Base-by-base conservation (phyloP, 2,113 vertebrate species). In the Hypomesus transpacificus region DNA sequence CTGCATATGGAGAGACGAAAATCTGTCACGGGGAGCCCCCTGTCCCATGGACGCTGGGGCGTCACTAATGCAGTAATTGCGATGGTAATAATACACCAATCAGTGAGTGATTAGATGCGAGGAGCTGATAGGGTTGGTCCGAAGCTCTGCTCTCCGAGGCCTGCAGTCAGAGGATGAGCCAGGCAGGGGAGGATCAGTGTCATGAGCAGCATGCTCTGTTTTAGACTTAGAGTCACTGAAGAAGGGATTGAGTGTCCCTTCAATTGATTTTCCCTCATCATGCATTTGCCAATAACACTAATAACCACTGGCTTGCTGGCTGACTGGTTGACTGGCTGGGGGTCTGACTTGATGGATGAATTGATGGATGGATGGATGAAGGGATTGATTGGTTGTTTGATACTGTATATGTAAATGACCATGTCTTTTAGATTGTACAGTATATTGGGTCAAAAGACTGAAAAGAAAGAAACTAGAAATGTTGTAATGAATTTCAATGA, bases 251-350 rank as follows among this genome's bases (percentile, higher is more conserved):
- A 71, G 65, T 76, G 80, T 74, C 71, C 75, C 77, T 77, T 73
- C 13, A 77, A 71, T 72, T 74, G 75, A 80, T 82, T 78, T 80
- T 14, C 64, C 68, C 76, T 84, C 71, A 73, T 80, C 71, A 28
- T 73, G 50, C 63, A 28, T 20, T 52, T 75, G 72, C 74, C 80
- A 82, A 73, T 78, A 76, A 64, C 50, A 64, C 63, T 77, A 28
- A 56, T 66, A 66, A 66, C 21, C 34, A 34, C 24, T 26, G 39
- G 39, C 39, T 46, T 46, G 39, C 39, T 46, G 39, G 39, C 39
- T 46, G 39, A 46, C 5, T 13, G 39, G 39, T 46, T 46, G 39
- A 13, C 39, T 46, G 5, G 9, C 39, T 46, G 39, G 39, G 11
- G 39, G 39, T 46, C 39, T 46, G 39, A 46, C 39, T 13, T 13